Base-by-base conservation (phyloP, 1,140 invertebrate genomes). In the Colletes gigas region DNA sequence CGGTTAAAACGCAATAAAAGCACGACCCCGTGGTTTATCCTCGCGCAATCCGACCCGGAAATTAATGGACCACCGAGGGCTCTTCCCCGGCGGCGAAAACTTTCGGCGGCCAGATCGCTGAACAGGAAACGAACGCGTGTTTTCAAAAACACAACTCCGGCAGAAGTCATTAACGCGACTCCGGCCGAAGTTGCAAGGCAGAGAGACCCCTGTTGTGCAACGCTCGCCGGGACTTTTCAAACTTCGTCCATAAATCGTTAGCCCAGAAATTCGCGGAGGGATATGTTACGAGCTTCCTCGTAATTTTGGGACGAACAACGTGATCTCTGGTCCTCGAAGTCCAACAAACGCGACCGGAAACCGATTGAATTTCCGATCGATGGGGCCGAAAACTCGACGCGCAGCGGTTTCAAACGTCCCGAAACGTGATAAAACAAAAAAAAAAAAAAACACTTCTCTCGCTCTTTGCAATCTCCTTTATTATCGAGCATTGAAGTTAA, bases 141-240 rank as follows among this genome's bases (percentile, higher is more conserved):
- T 72, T 54, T 59, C 59, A 72, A 78, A 78, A 78, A 78, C 76
- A 54, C 76, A 9, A 62, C 57, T 44, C 14, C 14, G 2, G 8
- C 21, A 62, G 54, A 78, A 78, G 76, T 78, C 76, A 63, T 72
- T 78, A 78, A 78, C 76, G 68, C 47, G 68, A 62, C 76, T 71
- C 12, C 52, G 5, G 50, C 1, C 19, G 3, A 72, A 72, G 50
- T 65, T 78, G 30, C 68, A 44, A 63, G 50, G 19, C 41, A 6
- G 55, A 44, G n/a, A 21, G 8, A 44, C 44, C 30, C 39, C 19
- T 54, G 21, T n/a, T 19, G 65, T 19, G 21, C 4, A 60, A 60
- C 54, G 66, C 12, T 78, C 47, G 1, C 57, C 10, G 47, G 15
- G 68, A 78, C 68, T 72, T 78, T 50, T 78, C 76, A 47, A 55